Evolutionary conservation across 2,888 invertebrate species (phyloP).

Genomic region (Stegana nigrithorax): DNA sequence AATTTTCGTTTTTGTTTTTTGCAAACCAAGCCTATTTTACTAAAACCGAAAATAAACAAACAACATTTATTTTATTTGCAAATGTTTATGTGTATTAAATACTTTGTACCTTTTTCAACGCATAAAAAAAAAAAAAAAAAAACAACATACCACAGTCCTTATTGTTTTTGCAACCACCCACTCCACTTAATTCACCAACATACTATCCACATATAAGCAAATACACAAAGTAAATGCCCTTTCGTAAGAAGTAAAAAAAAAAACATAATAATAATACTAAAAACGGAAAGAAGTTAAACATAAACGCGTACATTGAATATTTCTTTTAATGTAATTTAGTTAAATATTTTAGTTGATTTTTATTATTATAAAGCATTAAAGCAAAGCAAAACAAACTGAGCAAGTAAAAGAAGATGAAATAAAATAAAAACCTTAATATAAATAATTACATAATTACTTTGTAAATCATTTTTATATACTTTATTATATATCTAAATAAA

Average conservation of each 20-base stretch:
- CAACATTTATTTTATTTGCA: no score
- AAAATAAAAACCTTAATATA: conserved; percentile 35
- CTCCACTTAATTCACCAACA: no score
- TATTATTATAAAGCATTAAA: conserved; percentile 49
- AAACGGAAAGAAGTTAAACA: conserved; percentile 14
- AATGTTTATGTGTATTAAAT: conserved; percentile 52
- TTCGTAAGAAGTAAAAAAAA: conserved; percentile 1
- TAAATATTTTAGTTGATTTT: conserved; percentile 69
- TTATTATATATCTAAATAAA: conserved; percentile 39
- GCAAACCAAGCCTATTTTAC: no score
- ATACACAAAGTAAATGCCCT: neutral
- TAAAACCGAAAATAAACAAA: no score
- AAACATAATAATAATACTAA: conserved; percentile 16
- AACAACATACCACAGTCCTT: neutral
- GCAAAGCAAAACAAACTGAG: conserved; percentile 29
- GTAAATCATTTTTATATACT: conserved; percentile 22
- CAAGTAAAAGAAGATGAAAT: conserved; percentile 35
- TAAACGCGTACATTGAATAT: conserved; percentile 23
- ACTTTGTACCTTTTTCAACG: conserved; percentile 53
- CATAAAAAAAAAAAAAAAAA: neutral
- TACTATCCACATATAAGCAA: no score
- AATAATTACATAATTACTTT: conserved; percentile 41
- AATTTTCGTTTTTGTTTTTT: no score
- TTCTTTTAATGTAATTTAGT: conserved; percentile 66
- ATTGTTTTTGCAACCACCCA: neutral